These are phyloP conservation scores for Bombus sibiricus DNA, from an alignment of 1,140 invertebrate genomes.

Conservation along the genomic window DNA sequence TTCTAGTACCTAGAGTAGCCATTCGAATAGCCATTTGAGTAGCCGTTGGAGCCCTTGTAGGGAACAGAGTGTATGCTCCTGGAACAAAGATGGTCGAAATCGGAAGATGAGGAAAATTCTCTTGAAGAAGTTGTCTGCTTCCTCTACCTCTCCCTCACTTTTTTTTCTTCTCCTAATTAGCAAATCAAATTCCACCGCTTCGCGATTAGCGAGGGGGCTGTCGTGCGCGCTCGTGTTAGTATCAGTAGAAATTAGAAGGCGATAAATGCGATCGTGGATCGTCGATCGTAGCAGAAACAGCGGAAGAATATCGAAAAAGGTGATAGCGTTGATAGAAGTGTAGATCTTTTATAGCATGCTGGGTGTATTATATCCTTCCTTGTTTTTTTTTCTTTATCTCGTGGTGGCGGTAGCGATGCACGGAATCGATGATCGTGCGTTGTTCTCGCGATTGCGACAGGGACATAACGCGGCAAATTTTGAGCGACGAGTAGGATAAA, in stretches of 20 bases:
- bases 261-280: slow-evolving; percentile 39
- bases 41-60: slow-evolving; percentile 83
- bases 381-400: slow-evolving; percentile 3
- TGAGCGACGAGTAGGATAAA: not conserved
- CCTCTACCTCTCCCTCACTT: slow-evolving; percentile 24
- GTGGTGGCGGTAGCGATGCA: slow-evolving; percentile 52
- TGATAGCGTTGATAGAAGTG: slow-evolving; percentile 2
- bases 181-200: slow-evolving; percentile 47
- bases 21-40: slow-evolving; percentile 83
- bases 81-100: slow-evolving; percentile 82
- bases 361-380: not conserved
- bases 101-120: slow-evolving; percentile 77
- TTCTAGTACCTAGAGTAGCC: slow-evolving; percentile 83
- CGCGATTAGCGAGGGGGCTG: slow-evolving; percentile 30
- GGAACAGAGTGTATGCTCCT: slow-evolving; percentile 83
- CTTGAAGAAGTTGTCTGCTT: slow-evolving; percentile 34
- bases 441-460: slow-evolving; percentile 42
- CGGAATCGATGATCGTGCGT: slow-evolving; percentile 15
- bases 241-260: slow-evolving; percentile 48
- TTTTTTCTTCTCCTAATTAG: slow-evolving; percentile 50
- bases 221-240: slow-evolving; percentile 57
- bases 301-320: slow-evolving; percentile 17
- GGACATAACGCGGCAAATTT: slow-evolving; percentile 44
- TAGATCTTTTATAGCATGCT: slow-evolving; percentile 45
- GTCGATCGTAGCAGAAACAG: slow-evolving; percentile 38